These are phyloP conservation scores for Numenius arquata DNA, from an alignment of 2,113 vertebrate species.

Conservation along the genomic window DNA sequence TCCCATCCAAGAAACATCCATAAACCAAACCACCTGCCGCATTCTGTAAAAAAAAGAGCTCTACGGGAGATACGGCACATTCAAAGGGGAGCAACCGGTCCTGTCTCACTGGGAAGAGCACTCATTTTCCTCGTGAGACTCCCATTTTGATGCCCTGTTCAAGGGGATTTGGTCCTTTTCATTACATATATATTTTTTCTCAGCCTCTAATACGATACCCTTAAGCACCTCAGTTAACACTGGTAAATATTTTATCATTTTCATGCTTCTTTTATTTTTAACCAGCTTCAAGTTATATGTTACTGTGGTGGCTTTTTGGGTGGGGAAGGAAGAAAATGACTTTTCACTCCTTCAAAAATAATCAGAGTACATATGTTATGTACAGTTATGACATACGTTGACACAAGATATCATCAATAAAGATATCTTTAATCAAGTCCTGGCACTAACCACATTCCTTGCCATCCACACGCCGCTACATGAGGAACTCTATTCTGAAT, in stretches of 20 bases:
- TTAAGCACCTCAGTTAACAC: neutral
- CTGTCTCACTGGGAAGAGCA: neutral
- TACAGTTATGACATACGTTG: neutral
- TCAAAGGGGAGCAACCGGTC: neutral
- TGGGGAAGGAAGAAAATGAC: neutral
- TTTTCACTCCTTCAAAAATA: neutral
- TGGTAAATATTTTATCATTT: neutral
- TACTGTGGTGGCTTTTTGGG: neutral
- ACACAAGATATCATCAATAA: neutral
- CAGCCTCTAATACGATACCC: neutral
- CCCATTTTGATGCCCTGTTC: neutral
- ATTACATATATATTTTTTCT: neutral
- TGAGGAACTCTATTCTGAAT: neutral
- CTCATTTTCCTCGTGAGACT: neutral
- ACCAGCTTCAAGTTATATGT: neutral
- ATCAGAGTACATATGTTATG: neutral
- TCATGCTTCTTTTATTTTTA: neutral
- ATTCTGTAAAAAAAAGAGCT: neutral
- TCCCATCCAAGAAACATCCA: neutral
- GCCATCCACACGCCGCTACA: neutral
- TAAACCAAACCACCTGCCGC: neutral
- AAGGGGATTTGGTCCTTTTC: neutral
- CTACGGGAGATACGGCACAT: fast-evolving
- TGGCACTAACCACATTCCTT: neutral
- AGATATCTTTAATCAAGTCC: neutral